phyloP scores from a whole-genome alignment of 2,797 vertebrate genomes.

The Schizothorax lantsangensis region DNA sequence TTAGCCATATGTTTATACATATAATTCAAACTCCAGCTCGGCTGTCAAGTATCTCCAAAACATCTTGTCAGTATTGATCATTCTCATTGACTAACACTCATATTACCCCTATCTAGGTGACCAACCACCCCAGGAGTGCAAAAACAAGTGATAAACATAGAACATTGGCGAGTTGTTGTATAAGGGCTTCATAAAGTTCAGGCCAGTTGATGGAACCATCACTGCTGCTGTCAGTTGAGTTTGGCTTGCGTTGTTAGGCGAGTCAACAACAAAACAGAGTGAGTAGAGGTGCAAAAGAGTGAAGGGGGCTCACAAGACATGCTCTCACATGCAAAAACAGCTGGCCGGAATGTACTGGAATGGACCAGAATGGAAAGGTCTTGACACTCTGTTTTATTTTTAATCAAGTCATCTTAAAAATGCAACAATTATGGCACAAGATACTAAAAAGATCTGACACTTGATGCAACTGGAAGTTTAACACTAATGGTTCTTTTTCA shows the following conservation, averaged over 20 bases:
- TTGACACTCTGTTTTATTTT: slow-evolving; percentile 10
- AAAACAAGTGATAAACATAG: slow-evolving; percentile 28
- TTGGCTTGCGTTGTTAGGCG: background rate
- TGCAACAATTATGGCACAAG: background rate
- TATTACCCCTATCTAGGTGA: slow-evolving; percentile 1
- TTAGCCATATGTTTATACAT: slow-evolving; percentile 36
- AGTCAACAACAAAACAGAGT: slow-evolving; percentile 14
- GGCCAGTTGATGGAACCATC: background rate
- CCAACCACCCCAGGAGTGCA: background rate
- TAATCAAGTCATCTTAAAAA: background rate
- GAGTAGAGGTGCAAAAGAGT: slow-evolving; percentile 20
- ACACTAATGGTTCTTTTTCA: background rate
- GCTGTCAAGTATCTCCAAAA: slow-evolving; percentile 31
- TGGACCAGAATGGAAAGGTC: slow-evolving; percentile 3
- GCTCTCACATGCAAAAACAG: slow-evolving; percentile 2
- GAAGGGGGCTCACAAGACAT: slow-evolving; percentile 4
- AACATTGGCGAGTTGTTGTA: background rate
- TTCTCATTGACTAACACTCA: slow-evolving; percentile 29
- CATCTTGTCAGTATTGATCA: slow-evolving; percentile 43
- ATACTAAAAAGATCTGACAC: background rate
- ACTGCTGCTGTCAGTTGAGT: background rate
- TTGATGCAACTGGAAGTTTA: background rate
- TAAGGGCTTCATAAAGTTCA: slow-evolving; percentile 6
- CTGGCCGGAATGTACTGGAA: slow-evolving; percentile 9
- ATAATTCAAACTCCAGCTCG: slow-evolving; percentile 21